A percentile compares a stretch with the other conserved stretches of the same genome.
phyloP scores from a whole-genome alignment of 1,140 invertebrate species.

The Drosophila saltans region DNA sequence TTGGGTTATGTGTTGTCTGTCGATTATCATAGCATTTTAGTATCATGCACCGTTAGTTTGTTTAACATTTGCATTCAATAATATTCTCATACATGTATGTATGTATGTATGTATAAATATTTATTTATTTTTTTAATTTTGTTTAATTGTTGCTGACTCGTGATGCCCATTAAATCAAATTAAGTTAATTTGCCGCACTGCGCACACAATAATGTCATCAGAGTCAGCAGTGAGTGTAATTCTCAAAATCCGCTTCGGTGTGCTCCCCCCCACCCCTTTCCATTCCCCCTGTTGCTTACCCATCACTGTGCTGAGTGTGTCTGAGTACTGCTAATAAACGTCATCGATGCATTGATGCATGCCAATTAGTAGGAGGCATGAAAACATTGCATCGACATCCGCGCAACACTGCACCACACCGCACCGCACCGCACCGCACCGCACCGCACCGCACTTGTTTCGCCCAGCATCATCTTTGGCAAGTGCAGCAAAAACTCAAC shows the following conservation, averaged over 20 bases:
- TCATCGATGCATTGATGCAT: constrained; percentile 79
- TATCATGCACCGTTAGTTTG: too few species aligned
- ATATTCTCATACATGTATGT: too few species aligned
- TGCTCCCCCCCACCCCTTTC: neutral
- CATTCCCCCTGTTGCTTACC: constrained; percentile 5
- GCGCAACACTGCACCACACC: neutral
- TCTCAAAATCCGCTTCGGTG: constrained; percentile 9
- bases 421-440: neutral
- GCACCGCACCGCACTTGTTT: neutral
- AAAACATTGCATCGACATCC: constrained; percentile 27
- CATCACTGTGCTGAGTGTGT: constrained; percentile 38
- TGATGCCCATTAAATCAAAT: constrained; percentile 70
- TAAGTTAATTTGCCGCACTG: constrained; percentile 73
- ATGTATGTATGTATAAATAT: too few species aligned
- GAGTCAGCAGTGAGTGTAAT: constrained; percentile 31
- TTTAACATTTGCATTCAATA: too few species aligned
- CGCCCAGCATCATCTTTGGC: constrained; percentile 56
- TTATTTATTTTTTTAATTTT: neutral
- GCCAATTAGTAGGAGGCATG: constrained; percentile 66
- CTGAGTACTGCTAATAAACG: constrained; percentile 77
- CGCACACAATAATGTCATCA: constrained; percentile 72
- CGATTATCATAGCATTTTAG: too few species aligned
- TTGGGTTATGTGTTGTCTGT: too few species aligned
- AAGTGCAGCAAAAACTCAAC: constrained; percentile 57
- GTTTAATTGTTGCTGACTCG: constrained; percentile 9